Percentiles rank a stretch among this genome's conserved stretches.
phyloP scores from a whole-genome alignment of 2,113 vertebrate genomes.

The Emberiza fucata region DNA sequence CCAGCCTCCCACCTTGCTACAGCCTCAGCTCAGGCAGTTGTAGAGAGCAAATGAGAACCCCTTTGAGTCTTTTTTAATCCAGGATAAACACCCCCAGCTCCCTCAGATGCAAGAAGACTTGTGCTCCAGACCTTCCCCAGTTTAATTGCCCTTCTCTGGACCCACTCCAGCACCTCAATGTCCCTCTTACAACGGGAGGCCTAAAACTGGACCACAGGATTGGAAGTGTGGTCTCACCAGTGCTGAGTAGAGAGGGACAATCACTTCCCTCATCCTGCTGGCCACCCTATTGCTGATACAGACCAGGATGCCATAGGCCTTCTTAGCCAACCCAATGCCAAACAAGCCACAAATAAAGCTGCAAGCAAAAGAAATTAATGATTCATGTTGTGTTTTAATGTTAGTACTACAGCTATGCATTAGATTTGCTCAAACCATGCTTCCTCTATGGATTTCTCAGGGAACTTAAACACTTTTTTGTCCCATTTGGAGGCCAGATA shows the following conservation, averaged over 20 bases:
- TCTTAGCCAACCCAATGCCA: background rate
- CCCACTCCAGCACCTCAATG: rapidly evolving
- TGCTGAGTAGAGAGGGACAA: rapidly evolving
- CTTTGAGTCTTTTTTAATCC: background rate
- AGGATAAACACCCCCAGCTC: background rate
- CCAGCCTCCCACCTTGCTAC: rapidly evolving
- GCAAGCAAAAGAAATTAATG: background rate
- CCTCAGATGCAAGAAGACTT: rapidly evolving
- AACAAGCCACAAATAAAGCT: background rate
- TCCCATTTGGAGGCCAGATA: background rate
- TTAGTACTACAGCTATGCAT: background rate
- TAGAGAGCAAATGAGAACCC: rapidly evolving
- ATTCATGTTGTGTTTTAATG: background rate
- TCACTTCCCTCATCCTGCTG: background rate
- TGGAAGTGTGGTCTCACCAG: background rate
- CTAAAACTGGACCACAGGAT: background rate
- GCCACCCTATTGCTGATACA: background rate
- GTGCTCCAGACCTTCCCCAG: background rate
- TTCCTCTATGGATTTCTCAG: background rate
- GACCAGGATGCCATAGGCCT: background rate
- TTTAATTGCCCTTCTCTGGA: background rate
- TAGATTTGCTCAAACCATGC: background rate
- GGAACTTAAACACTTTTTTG: background rate
- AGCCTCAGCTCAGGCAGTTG: background rate
- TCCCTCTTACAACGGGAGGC: background rate